Percentiles rank a stretch among this genome's conserved stretches.
These are phyloP conservation scores for Caloenas nicobarica DNA, from an alignment of 2,113 vertebrate genomes.

Conservation along the genomic window DNA sequence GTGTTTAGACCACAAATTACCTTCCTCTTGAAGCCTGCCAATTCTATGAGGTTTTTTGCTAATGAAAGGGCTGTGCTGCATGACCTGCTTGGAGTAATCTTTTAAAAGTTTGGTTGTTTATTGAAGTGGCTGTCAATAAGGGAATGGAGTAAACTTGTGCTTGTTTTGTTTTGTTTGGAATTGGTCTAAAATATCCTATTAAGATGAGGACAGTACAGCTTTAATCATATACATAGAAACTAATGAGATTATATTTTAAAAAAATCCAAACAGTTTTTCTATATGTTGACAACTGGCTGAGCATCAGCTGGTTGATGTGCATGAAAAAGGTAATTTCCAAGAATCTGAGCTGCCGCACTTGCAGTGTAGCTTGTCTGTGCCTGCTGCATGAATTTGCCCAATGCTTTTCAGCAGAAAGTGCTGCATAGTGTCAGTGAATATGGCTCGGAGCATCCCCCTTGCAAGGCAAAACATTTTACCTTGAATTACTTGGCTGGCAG, in stretches of 20 bases:
- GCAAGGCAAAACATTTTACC: background rate
- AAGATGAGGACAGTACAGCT: background rate
- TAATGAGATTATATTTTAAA: background rate
- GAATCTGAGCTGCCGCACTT: too few species aligned
- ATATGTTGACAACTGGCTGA: background rate
- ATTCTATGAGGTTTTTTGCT: background rate
- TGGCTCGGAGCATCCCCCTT: background rate
- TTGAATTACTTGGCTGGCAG: rapidly evolving
- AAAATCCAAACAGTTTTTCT: background rate
- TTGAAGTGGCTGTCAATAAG: background rate
- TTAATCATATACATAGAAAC: background rate
- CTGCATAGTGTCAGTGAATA: rapidly evolving
- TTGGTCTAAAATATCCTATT: background rate
- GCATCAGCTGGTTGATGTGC: background rate
- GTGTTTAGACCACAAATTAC: background rate
- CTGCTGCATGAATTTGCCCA: background rate
- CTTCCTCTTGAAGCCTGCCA: background rate
- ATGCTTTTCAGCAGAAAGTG: background rate
- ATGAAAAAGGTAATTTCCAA: background rate
- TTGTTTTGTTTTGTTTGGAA: background rate
- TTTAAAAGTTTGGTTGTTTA: background rate
- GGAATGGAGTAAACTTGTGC: background rate
- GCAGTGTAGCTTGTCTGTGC: background rate
- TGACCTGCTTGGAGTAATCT: background rate
- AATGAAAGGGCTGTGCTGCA: background rate